phyloP scores from a whole-genome alignment of 2,797 vertebrate genomes.

The Premnoplex brunnescens region DNA sequence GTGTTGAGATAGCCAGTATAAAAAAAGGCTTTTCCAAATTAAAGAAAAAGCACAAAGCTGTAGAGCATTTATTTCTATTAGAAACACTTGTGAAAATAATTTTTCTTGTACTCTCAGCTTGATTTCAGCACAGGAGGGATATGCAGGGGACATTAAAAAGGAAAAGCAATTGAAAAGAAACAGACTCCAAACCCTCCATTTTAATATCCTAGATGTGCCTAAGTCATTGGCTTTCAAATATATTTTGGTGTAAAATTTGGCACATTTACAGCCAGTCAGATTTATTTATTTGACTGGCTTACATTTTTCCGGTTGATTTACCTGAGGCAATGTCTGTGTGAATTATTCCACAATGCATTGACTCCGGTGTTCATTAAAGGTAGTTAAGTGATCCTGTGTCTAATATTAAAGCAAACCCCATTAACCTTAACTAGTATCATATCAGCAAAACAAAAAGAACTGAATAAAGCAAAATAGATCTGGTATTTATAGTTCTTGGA shows the following conservation, averaged over 20 bases:
- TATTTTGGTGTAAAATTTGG: constrained; percentile 62
- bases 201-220: constrained; percentile 30
- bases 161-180: constrained; percentile 56
- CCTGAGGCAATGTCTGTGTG: constrained; percentile 31
- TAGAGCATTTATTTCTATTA: not conserved
- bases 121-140: constrained; percentile 17
- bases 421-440: constrained; percentile 62
- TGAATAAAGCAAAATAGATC: constrained; percentile 44
- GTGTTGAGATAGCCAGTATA: not conserved
- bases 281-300: constrained; percentile 56
- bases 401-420: constrained; percentile 56
- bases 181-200: constrained; percentile 5
- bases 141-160: constrained; percentile 39
- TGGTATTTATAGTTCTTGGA: constrained; percentile 38
- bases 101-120: not conserved
- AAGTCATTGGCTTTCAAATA: constrained; percentile 35
- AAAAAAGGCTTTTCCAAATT: not conserved
- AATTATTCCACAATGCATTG: not conserved
- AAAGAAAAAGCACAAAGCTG: not conserved
- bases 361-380: constrained; percentile 23
- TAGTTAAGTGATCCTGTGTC: constrained; percentile 41
- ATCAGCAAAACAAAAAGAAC: constrained; percentile 70
- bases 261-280: constrained; percentile 47
- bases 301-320: constrained; percentile 57
- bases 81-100: constrained; percentile 42